phyloP scores from a whole-genome alignment of 2,113 vertebrate species.

The Platysteira castanea region DNA sequence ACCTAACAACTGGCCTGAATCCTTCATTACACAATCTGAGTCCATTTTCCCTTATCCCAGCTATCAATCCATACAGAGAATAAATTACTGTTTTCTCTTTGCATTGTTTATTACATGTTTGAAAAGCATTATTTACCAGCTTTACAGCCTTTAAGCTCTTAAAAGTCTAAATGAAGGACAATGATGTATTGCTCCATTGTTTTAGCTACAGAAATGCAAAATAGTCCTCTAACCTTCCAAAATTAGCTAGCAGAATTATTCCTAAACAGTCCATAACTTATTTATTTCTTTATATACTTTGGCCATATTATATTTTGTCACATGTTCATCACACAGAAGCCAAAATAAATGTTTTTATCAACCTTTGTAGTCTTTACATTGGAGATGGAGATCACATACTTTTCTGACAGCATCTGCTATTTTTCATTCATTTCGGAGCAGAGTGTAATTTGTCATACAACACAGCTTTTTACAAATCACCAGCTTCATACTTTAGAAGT shows the following conservation, averaged over 20 bases:
- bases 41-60: neutral
- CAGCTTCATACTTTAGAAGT: neutral
- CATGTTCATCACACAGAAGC: neutral
- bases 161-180: neutral
- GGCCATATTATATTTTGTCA: neutral
- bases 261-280: neutral
- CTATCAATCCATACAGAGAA: neutral
- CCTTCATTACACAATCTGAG: neutral
- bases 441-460: neutral
- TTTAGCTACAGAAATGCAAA: neutral
- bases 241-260: neutral
- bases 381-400: neutral
- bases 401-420: neutral
- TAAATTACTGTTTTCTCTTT: neutral
- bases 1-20: neutral
- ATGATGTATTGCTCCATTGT: neutral
- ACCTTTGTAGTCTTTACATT: neutral
- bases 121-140: neutral
- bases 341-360: slow-evolving; percentile 31
- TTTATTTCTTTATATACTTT: neutral
- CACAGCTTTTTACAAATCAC: neutral
- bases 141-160: neutral
- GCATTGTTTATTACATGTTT: neutral
- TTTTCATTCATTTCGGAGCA: neutral
- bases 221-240: neutral